Evolutionary conservation across 2,888 invertebrate genomes (phyloP).

Genomic region (Mongoloraphidia duomilia): DNA sequence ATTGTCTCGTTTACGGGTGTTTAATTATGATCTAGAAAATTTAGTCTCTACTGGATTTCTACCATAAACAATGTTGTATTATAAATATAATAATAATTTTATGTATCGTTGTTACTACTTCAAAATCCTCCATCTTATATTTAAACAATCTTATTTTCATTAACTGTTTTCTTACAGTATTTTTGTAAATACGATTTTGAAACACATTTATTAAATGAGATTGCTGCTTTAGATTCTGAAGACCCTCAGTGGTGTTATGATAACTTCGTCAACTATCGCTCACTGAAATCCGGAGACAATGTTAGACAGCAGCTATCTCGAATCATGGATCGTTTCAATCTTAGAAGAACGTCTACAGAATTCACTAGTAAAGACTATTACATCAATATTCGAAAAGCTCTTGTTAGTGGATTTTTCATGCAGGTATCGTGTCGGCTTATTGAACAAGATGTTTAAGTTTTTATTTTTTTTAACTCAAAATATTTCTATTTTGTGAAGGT

Average conservation of each 20-base stretch:
- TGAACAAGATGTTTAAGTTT: background rate
- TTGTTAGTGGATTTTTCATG: constrained; percentile 99
- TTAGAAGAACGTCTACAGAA: constrained; percentile 91
- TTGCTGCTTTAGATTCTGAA: constrained; percentile 67
- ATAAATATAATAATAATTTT: no score
- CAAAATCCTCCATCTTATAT: background rate
- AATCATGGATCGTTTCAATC: constrained; percentile 95
- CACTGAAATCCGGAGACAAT: constrained; percentile 96
- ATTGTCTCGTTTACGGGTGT: no score
- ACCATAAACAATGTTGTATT: no score
- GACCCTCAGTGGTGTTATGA: constrained; percentile 99
- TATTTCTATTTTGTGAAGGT: constrained; percentile 38
- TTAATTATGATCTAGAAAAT: no score
- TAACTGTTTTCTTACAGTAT: background rate
- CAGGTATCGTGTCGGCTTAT: constrained; percentile 47
- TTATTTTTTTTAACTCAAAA: background rate
- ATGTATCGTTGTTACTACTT: no score
- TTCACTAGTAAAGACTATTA: constrained; percentile 99
- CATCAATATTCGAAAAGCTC: constrained; percentile 93
- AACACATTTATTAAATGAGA: constrained; percentile 1
- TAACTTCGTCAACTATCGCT: constrained; percentile 97
- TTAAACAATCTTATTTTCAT: background rate
- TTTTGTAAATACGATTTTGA: background rate
- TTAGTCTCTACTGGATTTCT: no score
- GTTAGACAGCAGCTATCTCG: constrained; percentile 92